Conservation (phyloP, 2,797 vertebrate species). For the Xenentodon cancila region DNA sequence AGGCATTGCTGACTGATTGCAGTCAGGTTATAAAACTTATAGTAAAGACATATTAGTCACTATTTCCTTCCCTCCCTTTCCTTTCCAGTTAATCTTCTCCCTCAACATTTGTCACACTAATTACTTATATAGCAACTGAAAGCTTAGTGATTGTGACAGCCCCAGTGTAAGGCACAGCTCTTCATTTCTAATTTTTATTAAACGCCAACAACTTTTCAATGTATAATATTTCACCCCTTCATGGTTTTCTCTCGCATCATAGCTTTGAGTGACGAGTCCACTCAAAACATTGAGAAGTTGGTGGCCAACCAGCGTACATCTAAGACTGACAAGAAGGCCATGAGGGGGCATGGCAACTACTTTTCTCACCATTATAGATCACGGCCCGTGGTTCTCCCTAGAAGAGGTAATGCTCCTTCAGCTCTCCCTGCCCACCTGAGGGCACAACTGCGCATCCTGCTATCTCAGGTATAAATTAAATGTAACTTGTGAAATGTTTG, state of each 20-base stretch:
- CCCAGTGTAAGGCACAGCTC: too few species aligned
- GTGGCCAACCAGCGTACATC: slow-evolving; percentile 83
- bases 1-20: too few species aligned
- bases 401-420: slow-evolving; percentile 65
- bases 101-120: too few species aligned
- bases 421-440: slow-evolving; percentile 83
- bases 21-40: too few species aligned
- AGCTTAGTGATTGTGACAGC: too few species aligned
- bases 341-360: neutral
- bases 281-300: slow-evolving; percentile 84
- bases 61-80: too few species aligned
- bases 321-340: slow-evolving; percentile 42
- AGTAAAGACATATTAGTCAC: too few species aligned
- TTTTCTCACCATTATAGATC: slow-evolving; percentile 33
- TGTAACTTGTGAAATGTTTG: neutral
- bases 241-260: neutral
- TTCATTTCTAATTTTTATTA: too few species aligned
- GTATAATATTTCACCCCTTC: neutral
- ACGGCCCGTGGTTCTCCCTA: slow-evolving; percentile 59
- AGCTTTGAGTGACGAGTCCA: slow-evolving; percentile 88
- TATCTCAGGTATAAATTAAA: slow-evolving; percentile 75
- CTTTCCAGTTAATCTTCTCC: too few species aligned
- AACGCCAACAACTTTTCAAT: too few species aligned
- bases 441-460: slow-evolving; percentile 85
- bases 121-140: too few species aligned